phyloP scores from a whole-genome alignment of 2,888 invertebrate species.

The Euzophera pinguis region DNA sequence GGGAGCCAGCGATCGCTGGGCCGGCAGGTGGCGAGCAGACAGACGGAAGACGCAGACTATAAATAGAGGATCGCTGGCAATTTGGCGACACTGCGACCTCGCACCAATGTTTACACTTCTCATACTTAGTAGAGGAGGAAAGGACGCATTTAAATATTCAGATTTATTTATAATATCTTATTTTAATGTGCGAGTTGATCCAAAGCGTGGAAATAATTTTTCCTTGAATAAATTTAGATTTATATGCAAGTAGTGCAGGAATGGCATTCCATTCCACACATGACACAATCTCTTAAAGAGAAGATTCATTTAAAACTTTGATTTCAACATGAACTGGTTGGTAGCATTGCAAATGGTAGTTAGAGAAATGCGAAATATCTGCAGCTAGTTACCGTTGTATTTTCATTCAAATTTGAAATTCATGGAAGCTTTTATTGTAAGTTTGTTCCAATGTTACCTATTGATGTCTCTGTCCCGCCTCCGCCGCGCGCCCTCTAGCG shows the following conservation, averaged over 20 bases:
- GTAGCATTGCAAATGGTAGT: too few species aligned
- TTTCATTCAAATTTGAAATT: too few species aligned
- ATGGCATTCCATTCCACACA: too few species aligned
- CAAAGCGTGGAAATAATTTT: background rate
- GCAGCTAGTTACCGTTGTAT: too few species aligned
- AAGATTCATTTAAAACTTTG: too few species aligned
- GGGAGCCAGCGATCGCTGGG: conserved; percentile 24
- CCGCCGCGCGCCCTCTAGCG: conserved; percentile 71
- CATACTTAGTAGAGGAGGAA: conserved; percentile 43
- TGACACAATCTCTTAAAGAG: too few species aligned
- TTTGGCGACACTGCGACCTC: conserved; percentile 70
- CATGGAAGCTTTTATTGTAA: too few species aligned
- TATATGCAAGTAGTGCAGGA: background rate
- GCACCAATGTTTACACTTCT: conserved; percentile 67
- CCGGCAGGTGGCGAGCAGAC: conserved; percentile 67
- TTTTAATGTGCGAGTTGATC: conserved; percentile 21
- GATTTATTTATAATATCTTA: conserved; percentile 15
- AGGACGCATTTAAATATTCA: conserved; percentile 18
- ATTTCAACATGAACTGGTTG: too few species aligned
- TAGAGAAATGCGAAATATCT: too few species aligned
- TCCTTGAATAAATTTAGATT: background rate
- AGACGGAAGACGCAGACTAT: conserved; percentile 71
- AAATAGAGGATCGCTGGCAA: conserved; percentile 67
- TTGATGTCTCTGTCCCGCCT: conserved; percentile 53
- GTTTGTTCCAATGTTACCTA: background rate